A percentile compares a stretch with the other conserved stretches of the same genome.
These are phyloP conservation scores for Leptobrachium ailaonicum DNA, from an alignment of 2,113 vertebrate species.

Conservation along the genomic window DNA sequence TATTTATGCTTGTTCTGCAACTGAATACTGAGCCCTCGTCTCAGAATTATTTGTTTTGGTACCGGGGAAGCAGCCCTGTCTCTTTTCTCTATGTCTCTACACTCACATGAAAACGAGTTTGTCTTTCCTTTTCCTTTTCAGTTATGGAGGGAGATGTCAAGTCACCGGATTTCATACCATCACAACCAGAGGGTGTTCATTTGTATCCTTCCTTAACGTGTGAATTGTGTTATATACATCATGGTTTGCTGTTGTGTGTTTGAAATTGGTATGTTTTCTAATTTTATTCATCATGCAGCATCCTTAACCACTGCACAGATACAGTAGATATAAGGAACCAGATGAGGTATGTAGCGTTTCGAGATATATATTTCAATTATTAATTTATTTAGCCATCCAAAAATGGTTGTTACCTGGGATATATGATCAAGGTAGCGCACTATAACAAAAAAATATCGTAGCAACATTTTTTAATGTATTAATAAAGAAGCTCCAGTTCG, in stretches of 20 bases:
- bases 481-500: too few species aligned
- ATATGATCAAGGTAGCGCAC: too few species aligned
- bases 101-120: not conserved
- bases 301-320: slow-evolving; percentile 68
- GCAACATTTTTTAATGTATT: too few species aligned
- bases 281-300: not conserved
- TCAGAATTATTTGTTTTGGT: too few species aligned
- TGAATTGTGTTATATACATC: too few species aligned
- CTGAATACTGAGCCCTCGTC: too few species aligned
- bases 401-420: too few species aligned
- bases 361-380: not conserved
- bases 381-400: too few species aligned
- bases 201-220: slow-evolving; percentile 83
- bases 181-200: slow-evolving; percentile 84
- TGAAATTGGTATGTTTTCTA: not conserved
- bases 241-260: not conserved
- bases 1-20: too few species aligned
- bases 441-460: too few species aligned
- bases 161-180: slow-evolving; percentile 90
- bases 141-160: slow-evolving; percentile 92
- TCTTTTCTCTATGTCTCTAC: too few species aligned
- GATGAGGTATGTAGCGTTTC: slow-evolving; percentile 62
- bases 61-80: too few species aligned
- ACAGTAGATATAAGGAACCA: slow-evolving; percentile 75
- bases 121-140: slow-evolving; percentile 59